Evolutionary conservation across 2,888 invertebrate genomes (phyloP).

Genomic region (Drosophila falleni): DNA sequence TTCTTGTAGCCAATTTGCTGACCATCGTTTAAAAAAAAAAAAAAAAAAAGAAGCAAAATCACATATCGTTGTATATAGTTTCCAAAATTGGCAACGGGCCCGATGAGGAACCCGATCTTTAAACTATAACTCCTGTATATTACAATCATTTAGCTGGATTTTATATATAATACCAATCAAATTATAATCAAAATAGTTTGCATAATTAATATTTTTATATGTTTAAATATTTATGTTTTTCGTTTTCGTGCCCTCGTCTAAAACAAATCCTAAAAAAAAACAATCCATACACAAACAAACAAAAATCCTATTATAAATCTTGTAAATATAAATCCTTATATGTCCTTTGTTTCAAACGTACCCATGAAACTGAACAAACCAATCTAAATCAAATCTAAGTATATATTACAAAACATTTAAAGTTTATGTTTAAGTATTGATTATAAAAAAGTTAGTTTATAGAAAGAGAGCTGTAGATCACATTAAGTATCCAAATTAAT

Average conservation of each 20-base stretch:
- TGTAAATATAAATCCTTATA: conserved; percentile 76
- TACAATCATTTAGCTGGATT: conserved; percentile 66
- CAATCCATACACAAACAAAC: conserved; percentile 57
- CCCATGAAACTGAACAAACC: conserved; percentile 54
- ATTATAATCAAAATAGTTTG: conserved; percentile 81
- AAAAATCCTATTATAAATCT: conserved; percentile 64
- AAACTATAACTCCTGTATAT: conserved; percentile 56
- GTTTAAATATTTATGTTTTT: conserved; percentile 80
- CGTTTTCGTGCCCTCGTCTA: conserved; percentile 85
- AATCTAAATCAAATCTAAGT: conserved; percentile 42
- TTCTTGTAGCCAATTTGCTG: conserved; percentile 63
- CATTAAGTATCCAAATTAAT: conserved; percentile 16
- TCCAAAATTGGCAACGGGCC: conserved; percentile 64
- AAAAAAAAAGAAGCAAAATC: conserved; percentile 28
- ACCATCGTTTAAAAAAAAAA: conserved; percentile 17
- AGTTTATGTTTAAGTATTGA: conserved; percentile 21
- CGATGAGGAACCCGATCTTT: conserved; percentile 28
- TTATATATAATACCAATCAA: conserved; percentile 50
- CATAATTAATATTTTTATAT: conserved; percentile 80
- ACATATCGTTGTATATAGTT: conserved; percentile 53
- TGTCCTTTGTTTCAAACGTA: conserved; percentile 81
- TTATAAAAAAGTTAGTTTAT: conserved; percentile 14
- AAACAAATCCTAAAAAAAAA: conserved; percentile 70
- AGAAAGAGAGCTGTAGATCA: neutral
- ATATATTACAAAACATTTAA: conserved; percentile 24